phyloP scores from a whole-genome alignment of 1,140 invertebrate genomes.

The Hypothenemus hampei region DNA sequence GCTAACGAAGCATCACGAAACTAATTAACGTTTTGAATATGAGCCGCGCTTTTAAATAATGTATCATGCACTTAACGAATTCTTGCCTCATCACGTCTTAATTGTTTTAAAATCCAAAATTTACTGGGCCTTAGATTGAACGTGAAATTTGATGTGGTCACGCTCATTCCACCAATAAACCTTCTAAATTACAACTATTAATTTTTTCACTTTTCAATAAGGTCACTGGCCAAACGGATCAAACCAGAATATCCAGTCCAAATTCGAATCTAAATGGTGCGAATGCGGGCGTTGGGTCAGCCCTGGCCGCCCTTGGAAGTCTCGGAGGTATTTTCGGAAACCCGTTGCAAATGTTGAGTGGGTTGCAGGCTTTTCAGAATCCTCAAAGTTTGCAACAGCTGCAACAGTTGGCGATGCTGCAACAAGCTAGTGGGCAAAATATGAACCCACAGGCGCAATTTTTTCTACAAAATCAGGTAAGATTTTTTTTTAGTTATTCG shows the following conservation, averaged over 20 bases:
- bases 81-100: slow-evolving; percentile 9
- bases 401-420: slow-evolving; percentile 70
- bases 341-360: slow-evolving; percentile 60
- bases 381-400: slow-evolving; percentile 46
- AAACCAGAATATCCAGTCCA: slow-evolving; percentile 50
- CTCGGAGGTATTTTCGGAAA: slow-evolving; percentile 53
- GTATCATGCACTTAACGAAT: slow-evolving; percentile 15
- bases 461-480: slow-evolving; percentile 76
- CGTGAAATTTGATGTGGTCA: slow-evolving; percentile 9
- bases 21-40: slow-evolving; percentile 22
- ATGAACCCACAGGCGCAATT: slow-evolving; percentile 65
- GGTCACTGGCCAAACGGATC: slow-evolving; percentile 51
- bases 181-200: too few species aligned
- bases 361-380: slow-evolving; percentile 52
- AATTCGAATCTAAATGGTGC: slow-evolving; percentile 50
- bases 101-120: slow-evolving; percentile 9
- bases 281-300: slow-evolving; percentile 51
- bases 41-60: slow-evolving; percentile 12
- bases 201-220: slow-evolving; percentile 24
- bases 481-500: neutral
- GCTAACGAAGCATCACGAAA: slow-evolving; percentile 17
- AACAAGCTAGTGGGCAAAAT: slow-evolving; percentile 49
- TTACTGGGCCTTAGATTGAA: neutral
- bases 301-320: slow-evolving; percentile 56
- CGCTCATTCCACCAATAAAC: too few species aligned